Evolutionary conservation across 2,888 invertebrate species (phyloP).

Genomic region (Mesorhabditis spiculigera): DNA sequence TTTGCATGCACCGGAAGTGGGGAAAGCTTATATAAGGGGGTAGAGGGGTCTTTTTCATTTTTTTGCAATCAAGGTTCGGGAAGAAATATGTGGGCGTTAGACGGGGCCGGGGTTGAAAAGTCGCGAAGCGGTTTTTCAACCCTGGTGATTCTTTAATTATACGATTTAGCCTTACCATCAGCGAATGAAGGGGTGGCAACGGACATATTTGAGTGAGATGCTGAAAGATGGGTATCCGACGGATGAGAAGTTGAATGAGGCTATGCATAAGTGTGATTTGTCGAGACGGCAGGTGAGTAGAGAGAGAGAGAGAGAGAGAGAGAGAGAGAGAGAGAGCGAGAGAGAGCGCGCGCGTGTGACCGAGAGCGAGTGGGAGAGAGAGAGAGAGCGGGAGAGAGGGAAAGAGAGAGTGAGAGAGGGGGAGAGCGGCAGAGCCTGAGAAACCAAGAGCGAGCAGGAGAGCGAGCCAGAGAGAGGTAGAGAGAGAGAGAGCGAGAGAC

Average conservation of each 20-base stretch:
- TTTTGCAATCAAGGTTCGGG: too few species aligned
- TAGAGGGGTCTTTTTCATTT: too few species aligned
- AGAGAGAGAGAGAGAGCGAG: neutral
- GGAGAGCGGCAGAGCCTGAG: too few species aligned
- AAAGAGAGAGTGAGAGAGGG: too few species aligned
- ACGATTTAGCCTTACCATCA: neutral
- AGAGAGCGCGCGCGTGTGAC: neutral
- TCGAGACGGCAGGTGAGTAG: neutral
- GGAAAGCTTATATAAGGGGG: too few species aligned
- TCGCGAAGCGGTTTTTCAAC: too few species aligned
- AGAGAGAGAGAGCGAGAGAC: too few species aligned
- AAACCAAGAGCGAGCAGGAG: neutral
- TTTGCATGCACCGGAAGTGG: too few species aligned
- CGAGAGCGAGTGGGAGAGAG: neutral
- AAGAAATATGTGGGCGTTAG: too few species aligned
- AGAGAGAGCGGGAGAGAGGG: too few species aligned
- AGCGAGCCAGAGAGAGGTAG: neutral
- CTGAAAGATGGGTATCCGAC: conserved; percentile 1
- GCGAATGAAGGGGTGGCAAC: conserved; percentile 5
- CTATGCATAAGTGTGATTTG: neutral
- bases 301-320: neutral
- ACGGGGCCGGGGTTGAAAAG: too few species aligned
- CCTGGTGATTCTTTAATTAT: neutral
- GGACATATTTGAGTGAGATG: neutral
- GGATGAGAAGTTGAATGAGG: conserved; percentile 1